Evolutionary conservation across 2,888 invertebrate genomes (phyloP).

Genomic region (Teleiodes luculella): DNA sequence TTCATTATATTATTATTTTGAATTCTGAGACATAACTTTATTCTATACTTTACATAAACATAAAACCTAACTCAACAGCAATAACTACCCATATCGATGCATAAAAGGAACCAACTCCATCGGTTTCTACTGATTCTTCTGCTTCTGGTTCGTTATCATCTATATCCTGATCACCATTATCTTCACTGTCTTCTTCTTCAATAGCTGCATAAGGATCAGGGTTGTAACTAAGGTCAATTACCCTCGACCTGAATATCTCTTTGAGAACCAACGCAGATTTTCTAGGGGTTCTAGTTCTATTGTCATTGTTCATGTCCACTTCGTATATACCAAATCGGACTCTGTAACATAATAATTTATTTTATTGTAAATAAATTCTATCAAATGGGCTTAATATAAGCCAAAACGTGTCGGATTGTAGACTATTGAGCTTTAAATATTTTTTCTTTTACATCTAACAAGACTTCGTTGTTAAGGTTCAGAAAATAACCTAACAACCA

Average conservation of each 20-base stretch:
- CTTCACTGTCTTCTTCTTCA: background rate
- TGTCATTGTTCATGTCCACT: constrained; percentile 76
- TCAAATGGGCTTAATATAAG: too few species aligned
- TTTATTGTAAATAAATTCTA: too few species aligned
- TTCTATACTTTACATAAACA: background rate
- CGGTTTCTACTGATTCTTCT: background rate
- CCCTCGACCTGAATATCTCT: constrained; percentile 52
- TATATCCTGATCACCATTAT: too few species aligned
- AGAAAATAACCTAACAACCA: too few species aligned
- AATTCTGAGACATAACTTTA: background rate
- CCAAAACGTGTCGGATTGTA: too few species aligned
- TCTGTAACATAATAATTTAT: constrained; percentile 37
- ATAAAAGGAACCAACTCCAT: background rate
- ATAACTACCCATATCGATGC: background rate
- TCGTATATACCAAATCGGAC: constrained; percentile 78
- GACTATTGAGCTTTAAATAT: too few species aligned
- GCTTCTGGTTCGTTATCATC: too few species aligned
- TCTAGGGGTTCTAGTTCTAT: constrained; percentile 74
- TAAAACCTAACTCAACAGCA: background rate
- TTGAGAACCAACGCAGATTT: constrained; percentile 70
- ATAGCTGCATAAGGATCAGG: constrained; percentile 22
- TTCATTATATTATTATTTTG: too few species aligned
- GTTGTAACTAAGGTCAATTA: constrained; percentile 29
- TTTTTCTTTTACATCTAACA: too few species aligned
- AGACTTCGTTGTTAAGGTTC: too few species aligned